A percentile compares a stretch with the other conserved stretches of the same genome.
phyloP scores from a whole-genome alignment of 1,140 invertebrate species.

The Zaprionus vittiger region DNA sequence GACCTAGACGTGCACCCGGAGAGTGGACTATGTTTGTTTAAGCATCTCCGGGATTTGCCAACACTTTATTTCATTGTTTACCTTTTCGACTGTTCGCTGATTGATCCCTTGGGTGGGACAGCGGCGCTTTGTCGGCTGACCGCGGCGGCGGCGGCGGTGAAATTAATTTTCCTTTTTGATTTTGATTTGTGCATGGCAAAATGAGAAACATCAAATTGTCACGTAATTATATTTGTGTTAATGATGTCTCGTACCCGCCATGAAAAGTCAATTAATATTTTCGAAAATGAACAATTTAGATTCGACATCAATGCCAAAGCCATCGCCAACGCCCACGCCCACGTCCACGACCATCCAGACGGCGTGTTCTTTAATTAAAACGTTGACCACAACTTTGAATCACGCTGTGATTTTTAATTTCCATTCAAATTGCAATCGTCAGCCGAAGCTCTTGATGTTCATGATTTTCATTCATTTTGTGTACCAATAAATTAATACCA shows the following conservation, averaged over 20 bases:
- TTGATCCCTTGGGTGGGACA: constrained; percentile 72
- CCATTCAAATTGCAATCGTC: constrained; percentile 58
- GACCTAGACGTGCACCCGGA: not conserved
- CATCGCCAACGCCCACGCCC: not conserved
- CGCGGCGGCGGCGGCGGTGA: constrained; percentile 24
- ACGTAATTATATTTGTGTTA: constrained; percentile 82
- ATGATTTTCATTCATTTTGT: constrained; percentile 3
- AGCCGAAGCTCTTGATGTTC: constrained; percentile 35
- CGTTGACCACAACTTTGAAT: constrained; percentile 55
- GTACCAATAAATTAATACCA: not conserved
- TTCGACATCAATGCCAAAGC: constrained; percentile 30
- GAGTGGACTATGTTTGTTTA: constrained; percentile 57
- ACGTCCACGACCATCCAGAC: not conserved
- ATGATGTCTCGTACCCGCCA: constrained; percentile 68
- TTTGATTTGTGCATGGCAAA: constrained; percentile 50
- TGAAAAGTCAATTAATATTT: constrained; percentile 81
- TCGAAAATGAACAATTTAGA: constrained; percentile 63
- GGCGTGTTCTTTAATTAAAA: constrained; percentile 68
- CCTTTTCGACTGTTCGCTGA: constrained; percentile 72
- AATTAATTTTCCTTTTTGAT: constrained; percentile 67
- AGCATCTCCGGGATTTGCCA: constrained; percentile 53
- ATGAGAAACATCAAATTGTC: constrained; percentile 73
- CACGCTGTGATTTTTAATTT: constrained; percentile 77
- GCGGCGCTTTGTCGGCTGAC: not conserved
- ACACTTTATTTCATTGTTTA: constrained; percentile 68